A percentile compares a stretch with the other conserved stretches of the same genome.
phyloP scores from a whole-genome alignment of 2,888 invertebrate genomes.

The Nemotelus pantherinus region DNA sequence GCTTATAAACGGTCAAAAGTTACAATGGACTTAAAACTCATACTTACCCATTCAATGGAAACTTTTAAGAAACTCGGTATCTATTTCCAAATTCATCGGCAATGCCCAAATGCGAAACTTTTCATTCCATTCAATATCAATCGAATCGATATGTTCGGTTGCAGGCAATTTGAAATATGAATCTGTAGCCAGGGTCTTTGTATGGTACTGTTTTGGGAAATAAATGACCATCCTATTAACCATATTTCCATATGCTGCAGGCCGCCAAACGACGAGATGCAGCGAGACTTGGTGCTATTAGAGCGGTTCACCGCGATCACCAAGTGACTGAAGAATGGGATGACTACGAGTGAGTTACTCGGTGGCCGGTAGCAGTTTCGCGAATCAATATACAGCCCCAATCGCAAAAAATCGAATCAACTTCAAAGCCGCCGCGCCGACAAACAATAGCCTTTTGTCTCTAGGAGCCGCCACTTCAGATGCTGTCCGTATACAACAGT shows the following conservation, averaged over 20 bases:
- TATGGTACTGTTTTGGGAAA: slow-evolving; percentile 46
- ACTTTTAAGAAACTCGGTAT: slow-evolving; percentile 10
- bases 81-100: slow-evolving; percentile 33
- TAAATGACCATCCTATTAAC: slow-evolving; percentile 50
- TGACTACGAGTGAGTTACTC: slow-evolving; percentile 48
- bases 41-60: neutral
- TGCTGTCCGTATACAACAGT: neutral
- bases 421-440: slow-evolving; percentile 40
- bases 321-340: slow-evolving; percentile 50
- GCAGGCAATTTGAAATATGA: slow-evolving; percentile 48
- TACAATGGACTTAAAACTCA: too few species aligned
- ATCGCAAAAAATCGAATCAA: slow-evolving; percentile 32
- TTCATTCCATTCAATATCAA: slow-evolving; percentile 38
- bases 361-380: slow-evolving; percentile 43
- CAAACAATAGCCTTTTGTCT: slow-evolving; percentile 46
- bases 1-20: too few species aligned
- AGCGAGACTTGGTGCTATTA: slow-evolving; percentile 30
- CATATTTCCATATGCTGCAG: slow-evolving; percentile 49
- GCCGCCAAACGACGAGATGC: slow-evolving; percentile 13
- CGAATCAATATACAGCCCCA: slow-evolving; percentile 36
- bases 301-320: slow-evolving; percentile 16
- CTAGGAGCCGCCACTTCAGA: slow-evolving; percentile 38
- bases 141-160: slow-evolving; percentile 9
- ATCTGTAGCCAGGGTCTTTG: slow-evolving; percentile 20
- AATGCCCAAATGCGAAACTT: slow-evolving; percentile 24